These are phyloP conservation scores for Turnix velox DNA, from an alignment of 2,113 vertebrate genomes.

Conservation along the genomic window DNA sequence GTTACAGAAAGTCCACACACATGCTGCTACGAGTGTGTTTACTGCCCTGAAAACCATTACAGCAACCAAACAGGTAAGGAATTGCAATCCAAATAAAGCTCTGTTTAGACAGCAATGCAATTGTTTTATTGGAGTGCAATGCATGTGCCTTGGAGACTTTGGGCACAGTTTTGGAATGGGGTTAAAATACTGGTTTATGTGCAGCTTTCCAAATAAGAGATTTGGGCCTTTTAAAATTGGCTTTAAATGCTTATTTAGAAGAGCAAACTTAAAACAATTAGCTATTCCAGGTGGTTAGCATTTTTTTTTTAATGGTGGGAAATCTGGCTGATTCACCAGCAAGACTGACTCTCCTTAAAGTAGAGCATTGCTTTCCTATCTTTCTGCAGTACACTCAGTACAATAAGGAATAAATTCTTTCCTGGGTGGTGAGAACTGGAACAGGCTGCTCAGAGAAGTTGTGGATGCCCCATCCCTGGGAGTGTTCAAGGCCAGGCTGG, in stretches of 20 bases:
- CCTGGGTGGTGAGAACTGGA: not conserved
- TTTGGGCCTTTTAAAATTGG: not conserved
- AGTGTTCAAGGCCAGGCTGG: not conserved
- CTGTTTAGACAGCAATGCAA: not conserved
- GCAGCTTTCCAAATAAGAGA: not conserved
- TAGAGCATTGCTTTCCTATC: not conserved
- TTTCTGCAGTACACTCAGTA: not conserved
- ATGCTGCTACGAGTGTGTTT: slow-evolving; percentile 86
- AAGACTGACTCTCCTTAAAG: not conserved
- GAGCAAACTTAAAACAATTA: not conserved
- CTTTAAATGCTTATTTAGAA: not conserved
- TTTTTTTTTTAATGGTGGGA: not conserved
- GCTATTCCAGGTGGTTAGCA: not conserved
- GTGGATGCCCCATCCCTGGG: not conserved
- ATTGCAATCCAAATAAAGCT: not conserved
- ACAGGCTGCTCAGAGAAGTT: not conserved
- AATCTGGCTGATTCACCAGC: not conserved
- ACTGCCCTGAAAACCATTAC: slow-evolving; percentile 84
- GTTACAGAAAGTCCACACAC: slow-evolving; percentile 81
- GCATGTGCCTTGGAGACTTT: not conserved
- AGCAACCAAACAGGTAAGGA: slow-evolving; percentile 79
- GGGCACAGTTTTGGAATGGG: not conserved
- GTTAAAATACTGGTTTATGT: not conserved
- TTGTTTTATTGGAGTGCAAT: not conserved
- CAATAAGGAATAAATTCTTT: not conserved